Evolutionary conservation across 2,113 vertebrate genomes (phyloP).

Genomic region (Pelvicachromis taeniatus): DNA sequence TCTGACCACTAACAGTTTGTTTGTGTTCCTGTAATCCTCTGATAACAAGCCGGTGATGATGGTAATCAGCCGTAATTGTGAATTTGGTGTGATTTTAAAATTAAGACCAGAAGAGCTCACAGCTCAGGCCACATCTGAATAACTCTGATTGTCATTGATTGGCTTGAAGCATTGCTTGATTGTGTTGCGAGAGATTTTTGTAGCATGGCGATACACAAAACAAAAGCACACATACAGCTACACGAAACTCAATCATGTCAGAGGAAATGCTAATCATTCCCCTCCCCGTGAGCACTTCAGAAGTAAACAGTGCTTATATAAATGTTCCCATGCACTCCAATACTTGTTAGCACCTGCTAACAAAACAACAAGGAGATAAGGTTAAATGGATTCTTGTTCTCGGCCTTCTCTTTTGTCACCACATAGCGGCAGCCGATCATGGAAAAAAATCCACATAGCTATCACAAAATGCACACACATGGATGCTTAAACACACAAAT

Average conservation of each 20-base stretch:
- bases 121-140: conserved; percentile 6
- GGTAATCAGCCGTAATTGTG: conserved; percentile 43
- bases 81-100: conserved; percentile 39
- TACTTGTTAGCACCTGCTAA: conserved; percentile 9
- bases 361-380: conserved; percentile 11
- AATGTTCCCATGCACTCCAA: conserved; percentile 6
- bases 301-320: conserved; percentile 18
- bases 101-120: not conserved
- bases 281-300: not conserved
- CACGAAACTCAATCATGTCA: conserved; percentile 23
- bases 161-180: conserved; percentile 6
- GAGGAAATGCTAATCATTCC: conserved; percentile 33
- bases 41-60: conserved; percentile 25
- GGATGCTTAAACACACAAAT: not conserved
- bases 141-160: conserved; percentile 47
- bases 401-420: not conserved
- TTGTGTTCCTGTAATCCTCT: conserved; percentile 38
- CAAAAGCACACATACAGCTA: not conserved
- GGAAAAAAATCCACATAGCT: not conserved
- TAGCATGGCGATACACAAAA: not conserved
- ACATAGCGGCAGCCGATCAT: not conserved
- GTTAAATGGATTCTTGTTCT: not conserved
- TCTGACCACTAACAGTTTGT: conserved; percentile 35
- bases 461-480: conserved; percentile 1
- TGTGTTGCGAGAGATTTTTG: conserved; percentile 9